These are phyloP conservation scores for Criorhina ranunculi DNA, from an alignment of 2,888 invertebrate genomes.

Conservation along the genomic window DNA sequence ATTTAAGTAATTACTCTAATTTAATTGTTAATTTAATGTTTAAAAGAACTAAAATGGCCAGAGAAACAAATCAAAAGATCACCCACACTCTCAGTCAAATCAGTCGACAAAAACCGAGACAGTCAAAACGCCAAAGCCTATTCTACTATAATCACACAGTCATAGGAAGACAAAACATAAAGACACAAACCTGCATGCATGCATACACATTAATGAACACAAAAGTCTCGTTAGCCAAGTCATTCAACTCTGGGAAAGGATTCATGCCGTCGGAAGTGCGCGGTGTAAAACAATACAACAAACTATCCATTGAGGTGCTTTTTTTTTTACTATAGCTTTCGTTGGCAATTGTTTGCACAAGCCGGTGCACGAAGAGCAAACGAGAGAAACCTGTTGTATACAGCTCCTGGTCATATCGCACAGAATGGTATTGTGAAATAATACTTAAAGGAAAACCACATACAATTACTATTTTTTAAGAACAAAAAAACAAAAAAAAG, in stretches of 20 bases:
- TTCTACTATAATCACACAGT: constrained; percentile 62
- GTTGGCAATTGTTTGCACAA: constrained; percentile 20
- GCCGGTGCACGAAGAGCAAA: constrained; percentile 17
- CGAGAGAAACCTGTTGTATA: constrained; percentile 39
- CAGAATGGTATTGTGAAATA: constrained; percentile 37
- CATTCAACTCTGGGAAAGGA: constrained; percentile 65
- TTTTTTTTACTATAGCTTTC: constrained; percentile 44
- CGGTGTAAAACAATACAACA: constrained; percentile 50
- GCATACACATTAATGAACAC: constrained; percentile 48
- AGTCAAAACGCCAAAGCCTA: constrained; percentile 75
- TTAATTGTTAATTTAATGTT: constrained; percentile 76
- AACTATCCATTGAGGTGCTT: constrained; percentile 61
- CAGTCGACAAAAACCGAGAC: constrained; percentile 41
- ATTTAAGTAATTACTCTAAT: constrained; percentile 73
- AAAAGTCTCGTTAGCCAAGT: constrained; percentile 37
- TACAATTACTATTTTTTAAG: constrained; percentile 37
- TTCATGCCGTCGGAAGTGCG: constrained; percentile 45
- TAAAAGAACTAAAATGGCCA: constrained; percentile 58
- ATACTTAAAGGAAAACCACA: constrained; percentile 44
- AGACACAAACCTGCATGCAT: constrained; percentile 20
- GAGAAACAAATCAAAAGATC: constrained; percentile 45
- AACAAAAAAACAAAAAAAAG: constrained; percentile 1
- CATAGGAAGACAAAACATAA: constrained; percentile 45
- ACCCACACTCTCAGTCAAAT: constrained; percentile 35
- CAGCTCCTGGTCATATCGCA: constrained; percentile 57